Evolutionary conservation across 37 sponge, comb jelly and placozoan species (phyloP).

Genomic region (Aphrocallistes beatrix): DNA sequence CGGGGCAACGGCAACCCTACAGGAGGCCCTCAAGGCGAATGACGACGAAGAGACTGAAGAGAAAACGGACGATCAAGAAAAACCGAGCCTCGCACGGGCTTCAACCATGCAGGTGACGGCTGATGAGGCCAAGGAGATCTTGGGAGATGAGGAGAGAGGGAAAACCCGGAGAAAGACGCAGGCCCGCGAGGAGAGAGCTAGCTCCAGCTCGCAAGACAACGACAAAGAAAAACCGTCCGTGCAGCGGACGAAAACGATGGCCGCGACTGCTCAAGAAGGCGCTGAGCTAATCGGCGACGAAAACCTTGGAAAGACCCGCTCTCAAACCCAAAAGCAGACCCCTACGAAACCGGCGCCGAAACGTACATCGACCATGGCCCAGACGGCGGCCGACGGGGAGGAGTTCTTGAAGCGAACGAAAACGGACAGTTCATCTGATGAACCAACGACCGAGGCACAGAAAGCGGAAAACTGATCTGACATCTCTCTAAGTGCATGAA

Average conservation of each 20-base stretch:
- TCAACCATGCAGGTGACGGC: neutral
- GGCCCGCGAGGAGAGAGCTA: neutral
- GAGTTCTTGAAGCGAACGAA: neutral
- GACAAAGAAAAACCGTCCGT: neutral
- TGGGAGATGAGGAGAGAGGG: neutral
- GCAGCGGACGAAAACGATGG: neutral
- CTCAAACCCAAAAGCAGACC: neutral
- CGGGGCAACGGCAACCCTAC: neutral
- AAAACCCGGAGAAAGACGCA: constrained; percentile 3
- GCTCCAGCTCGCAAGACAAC: constrained; percentile 2
- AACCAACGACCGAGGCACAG: neutral
- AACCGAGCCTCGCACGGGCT: neutral
- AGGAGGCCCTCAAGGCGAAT: neutral
- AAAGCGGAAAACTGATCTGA: too few species aligned
- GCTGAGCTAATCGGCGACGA: neutral
- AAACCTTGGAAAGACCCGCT: neutral
- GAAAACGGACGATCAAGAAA: neutral
- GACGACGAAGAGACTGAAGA: neutral
- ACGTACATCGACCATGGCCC: neutral
- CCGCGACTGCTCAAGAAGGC: neutral
- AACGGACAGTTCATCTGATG: constrained; percentile 4
- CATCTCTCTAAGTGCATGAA: too few species aligned
- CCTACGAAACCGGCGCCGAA: neutral
- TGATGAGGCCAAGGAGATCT: neutral
- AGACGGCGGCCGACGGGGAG: neutral